phyloP scores from a whole-genome alignment of 2,888 invertebrate species.

The Mesochorus sp. region DNA sequence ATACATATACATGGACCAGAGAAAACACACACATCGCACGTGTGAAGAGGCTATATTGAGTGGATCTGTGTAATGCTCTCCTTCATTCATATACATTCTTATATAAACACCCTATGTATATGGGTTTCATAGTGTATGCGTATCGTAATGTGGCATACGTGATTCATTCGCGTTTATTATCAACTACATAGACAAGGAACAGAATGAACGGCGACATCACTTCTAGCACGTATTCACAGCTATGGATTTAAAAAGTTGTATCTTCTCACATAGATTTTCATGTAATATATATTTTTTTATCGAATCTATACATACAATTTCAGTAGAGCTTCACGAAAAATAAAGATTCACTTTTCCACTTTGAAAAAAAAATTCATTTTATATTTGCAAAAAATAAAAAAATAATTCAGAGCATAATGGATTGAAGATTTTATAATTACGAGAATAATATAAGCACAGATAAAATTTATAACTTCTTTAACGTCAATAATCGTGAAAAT shows the following conservation, averaged over 20 bases:
- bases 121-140: conserved; percentile 10
- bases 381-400: no score
- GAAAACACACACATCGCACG: conserved; percentile 33
- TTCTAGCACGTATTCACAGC: conserved; percentile 35
- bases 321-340: no score
- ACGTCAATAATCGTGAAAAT: no score
- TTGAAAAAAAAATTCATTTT: no score
- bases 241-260: neutral
- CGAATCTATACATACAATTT: neutral
- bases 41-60: conserved; percentile 35
- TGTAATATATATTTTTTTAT: neutral
- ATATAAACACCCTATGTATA: neutral
- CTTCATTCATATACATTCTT: conserved; percentile 14
- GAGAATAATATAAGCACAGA: no score
- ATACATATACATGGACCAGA: neutral
- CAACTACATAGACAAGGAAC: neutral
- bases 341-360: no score
- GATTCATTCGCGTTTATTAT: conserved; percentile 50
- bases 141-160: conserved; percentile 48
- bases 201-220: conserved; percentile 21
- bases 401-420: no score
- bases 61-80: conserved; percentile 26
- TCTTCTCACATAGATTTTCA: neutral
- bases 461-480: no score
- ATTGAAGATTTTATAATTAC: no score